phyloP scores from a whole-genome alignment of 2,888 invertebrate species.

The Anthophora plumipes region DNA sequence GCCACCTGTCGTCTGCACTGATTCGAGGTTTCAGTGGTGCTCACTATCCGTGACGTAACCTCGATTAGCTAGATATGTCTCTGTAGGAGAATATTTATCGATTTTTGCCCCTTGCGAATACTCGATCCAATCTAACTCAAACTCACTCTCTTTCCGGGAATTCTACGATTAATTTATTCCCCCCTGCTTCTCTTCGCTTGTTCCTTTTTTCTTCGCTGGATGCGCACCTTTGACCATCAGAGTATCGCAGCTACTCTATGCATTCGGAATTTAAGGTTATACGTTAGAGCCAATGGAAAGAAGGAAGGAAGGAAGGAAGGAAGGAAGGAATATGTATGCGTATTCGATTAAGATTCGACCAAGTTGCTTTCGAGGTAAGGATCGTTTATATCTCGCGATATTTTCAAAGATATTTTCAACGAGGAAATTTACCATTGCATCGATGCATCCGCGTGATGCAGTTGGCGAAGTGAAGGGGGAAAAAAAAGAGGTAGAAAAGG shows the following conservation, averaged over 20 bases:
- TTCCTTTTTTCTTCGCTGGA: not conserved
- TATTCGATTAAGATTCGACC: not conserved
- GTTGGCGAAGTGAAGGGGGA: too few species aligned
- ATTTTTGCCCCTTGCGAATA: conserved; percentile 44
- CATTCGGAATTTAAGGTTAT: conserved; percentile 33
- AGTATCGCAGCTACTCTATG: not conserved
- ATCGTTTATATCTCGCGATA: not conserved
- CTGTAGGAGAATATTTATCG: conserved; percentile 46
- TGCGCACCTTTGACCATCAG: not conserved
- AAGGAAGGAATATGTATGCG: not conserved
- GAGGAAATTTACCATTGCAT: not conserved
- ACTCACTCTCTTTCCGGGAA: not conserved
- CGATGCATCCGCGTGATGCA: not conserved
- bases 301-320: not conserved
- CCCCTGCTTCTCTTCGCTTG: not conserved
- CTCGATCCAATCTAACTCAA: conserved; percentile 36
- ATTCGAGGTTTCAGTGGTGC: conserved; percentile 51
- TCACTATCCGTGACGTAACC: conserved; percentile 20
- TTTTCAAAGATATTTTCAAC: not conserved
- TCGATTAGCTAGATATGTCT: conserved; percentile 17
- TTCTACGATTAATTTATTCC: not conserved
- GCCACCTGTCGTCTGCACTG: conserved; percentile 68
- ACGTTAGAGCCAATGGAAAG: not conserved
- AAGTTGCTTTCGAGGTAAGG: not conserved
- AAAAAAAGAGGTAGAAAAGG: not conserved